A percentile compares a stretch with the other conserved stretches of the same genome.
phyloP scores from a whole-genome alignment of 2,888 invertebrate species.

The Steinernema carpocapsae region DNA sequence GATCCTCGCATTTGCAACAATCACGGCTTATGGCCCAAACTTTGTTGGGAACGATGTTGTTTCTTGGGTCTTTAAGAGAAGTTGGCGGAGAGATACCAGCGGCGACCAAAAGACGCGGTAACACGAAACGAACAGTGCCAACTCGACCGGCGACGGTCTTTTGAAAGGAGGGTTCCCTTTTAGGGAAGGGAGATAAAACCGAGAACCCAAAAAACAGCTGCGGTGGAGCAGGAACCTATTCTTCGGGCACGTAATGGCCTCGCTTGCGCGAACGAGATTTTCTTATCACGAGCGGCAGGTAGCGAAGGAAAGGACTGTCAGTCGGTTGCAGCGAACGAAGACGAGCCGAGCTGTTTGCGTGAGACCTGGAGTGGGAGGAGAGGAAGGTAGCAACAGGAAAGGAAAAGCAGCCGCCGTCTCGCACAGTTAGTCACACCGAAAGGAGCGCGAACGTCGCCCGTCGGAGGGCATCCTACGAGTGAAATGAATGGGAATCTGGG shows the following conservation, averaged over 20 bases:
- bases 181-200: constrained; percentile 7
- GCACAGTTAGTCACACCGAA: constrained; percentile 30
- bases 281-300: constrained; percentile 7
- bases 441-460: constrained; percentile 7
- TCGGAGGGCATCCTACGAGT: constrained; percentile 20
- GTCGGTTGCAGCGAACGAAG: constrained; percentile 1
- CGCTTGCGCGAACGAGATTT: constrained; percentile 21
- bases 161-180: neutral
- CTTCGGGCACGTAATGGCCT: constrained; percentile 14
- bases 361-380: constrained; percentile 2
- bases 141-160: too few species aligned
- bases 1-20: constrained; percentile 1
- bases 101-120: neutral
- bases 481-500: neutral
- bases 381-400: neutral
- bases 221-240: constrained; percentile 6
- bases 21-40: neutral
- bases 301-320: constrained; percentile 21
- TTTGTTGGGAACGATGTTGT: neutral
- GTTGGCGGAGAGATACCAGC: neutral
- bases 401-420: constrained; percentile 14
- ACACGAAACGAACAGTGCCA: too few species aligned
- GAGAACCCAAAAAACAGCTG: constrained; percentile 24
- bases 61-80: too few species aligned
- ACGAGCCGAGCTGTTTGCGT: constrained; percentile 13